Conservation (phyloP, 2,113 vertebrate genomes). For the Plectropomus leopardus region DNA sequence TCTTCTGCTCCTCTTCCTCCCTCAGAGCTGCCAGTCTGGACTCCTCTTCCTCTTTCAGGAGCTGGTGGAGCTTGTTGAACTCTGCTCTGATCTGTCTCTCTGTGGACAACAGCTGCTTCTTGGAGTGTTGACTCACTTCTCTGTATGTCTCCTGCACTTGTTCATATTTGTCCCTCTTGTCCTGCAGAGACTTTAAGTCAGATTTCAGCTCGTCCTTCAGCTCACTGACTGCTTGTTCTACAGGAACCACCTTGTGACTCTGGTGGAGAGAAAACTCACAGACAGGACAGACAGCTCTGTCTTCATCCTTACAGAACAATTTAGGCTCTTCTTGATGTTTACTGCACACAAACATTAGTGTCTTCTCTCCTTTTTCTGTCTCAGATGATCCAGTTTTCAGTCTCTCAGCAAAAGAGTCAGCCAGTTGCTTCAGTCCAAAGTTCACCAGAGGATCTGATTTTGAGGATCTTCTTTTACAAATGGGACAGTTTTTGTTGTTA, state of each 20-base stretch:
- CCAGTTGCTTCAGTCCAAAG: not conserved
- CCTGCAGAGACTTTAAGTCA: constrained; percentile 25
- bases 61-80: no score
- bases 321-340: constrained; percentile 20
- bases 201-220: constrained; percentile 22
- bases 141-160: no score
- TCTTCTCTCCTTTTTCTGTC: not conserved
- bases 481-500: no score
- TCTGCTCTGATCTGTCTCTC: no score
- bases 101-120: no score
- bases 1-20: no score
- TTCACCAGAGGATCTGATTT: rapidly evolving
- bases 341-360: not conserved
- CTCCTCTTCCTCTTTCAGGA: no score
- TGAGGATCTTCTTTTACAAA: not conserved
- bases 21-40: no score
- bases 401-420: constrained; percentile 6
- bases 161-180: no score
- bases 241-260: constrained; percentile 16
- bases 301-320: constrained; percentile 43
- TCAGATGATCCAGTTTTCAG: not conserved
- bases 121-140: no score
- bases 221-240: constrained; percentile 23
- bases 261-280: constrained; percentile 36
- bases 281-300: constrained; percentile 25